Evolutionary conservation across 2,113 vertebrate species (phyloP).

Genomic region (Theristicus caerulescens): DNA sequence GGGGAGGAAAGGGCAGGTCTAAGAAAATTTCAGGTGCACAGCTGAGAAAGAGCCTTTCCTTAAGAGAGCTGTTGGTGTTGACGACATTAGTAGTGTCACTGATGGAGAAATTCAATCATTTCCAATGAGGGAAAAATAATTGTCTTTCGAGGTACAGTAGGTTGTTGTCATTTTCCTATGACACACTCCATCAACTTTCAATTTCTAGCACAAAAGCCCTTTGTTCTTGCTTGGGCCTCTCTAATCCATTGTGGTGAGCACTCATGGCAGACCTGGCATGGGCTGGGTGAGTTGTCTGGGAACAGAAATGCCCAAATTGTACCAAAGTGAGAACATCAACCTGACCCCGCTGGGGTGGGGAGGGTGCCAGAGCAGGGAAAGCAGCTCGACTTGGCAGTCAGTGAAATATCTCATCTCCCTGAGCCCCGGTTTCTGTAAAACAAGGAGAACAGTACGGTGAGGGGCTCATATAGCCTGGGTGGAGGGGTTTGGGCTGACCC

Average conservation of each 20-base stretch:
- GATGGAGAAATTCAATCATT: slow-evolving; percentile 66
- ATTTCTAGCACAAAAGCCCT: slow-evolving; percentile 55
- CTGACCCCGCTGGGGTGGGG: neutral
- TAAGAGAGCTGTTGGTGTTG: slow-evolving; percentile 25
- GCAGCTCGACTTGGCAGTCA: neutral
- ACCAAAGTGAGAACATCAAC: neutral
- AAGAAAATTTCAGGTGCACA: neutral
- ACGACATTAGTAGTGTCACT: neutral
- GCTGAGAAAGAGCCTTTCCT: neutral
- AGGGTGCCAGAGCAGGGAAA: neutral
- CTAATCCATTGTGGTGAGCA: neutral
- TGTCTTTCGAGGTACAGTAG: slow-evolving; percentile 58
- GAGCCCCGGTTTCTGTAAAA: neutral
- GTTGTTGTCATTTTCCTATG: slow-evolving; percentile 64
- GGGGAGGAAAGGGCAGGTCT: neutral
- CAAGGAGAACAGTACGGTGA: neutral
- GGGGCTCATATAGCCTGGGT: neutral
- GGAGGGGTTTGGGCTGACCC: neutral
- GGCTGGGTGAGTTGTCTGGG: neutral
- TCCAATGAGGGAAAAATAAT: slow-evolving; percentile 68
- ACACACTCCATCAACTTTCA: slow-evolving; percentile 71
- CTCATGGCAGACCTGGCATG: neutral
- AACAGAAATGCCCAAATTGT: neutral
- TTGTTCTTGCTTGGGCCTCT: neutral
- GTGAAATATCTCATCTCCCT: neutral